Evolutionary conservation across 2,888 invertebrate genomes (phyloP), one percentile per base, ranked within the genome.

Genomic region (Zaprionus bogoriensis): DNA sequence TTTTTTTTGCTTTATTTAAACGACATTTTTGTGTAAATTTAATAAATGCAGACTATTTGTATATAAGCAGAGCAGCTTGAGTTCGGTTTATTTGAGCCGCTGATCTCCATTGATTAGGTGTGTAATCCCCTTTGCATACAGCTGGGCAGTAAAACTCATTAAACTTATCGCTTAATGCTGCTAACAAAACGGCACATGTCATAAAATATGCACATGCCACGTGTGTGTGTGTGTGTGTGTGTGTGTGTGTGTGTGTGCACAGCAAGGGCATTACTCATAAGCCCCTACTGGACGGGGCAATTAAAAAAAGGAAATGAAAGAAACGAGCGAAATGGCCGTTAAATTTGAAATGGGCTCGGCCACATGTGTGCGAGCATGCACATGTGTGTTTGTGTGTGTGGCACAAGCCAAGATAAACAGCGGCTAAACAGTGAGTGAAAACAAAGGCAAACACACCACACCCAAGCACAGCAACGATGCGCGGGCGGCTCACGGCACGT

Each of bases 381-480:
- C 9, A 36, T 44, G 39, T 25, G 22, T 17, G 55, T 42, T 41
- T 22, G 47, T 39, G 48, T 48, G 64, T 44, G 53, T 44, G 48
- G 52, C 47, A 28, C 50, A 47, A 41, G 55, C 47, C 36, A 63
- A 67, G 77, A 73, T 73, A 73, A 76, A 76, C 73, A 72, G 67
- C 67, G 67, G 32, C 77, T 76, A 72, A 74, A 74, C 74, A 62
- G 77, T 73, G 73, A 27, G 70, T 71, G 54, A 74, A 74, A 71
- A 71, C 73, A 76, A 73, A 76, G 77, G 62, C 73, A 67, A 73
- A 64, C 63, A 67, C n/a, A n/a, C n/a, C n/a, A n/a, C n/a, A 72
- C 55, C 64, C 75, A 38, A 74, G 25, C 41, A 74, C 75, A 75
- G 54, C 71, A 70, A 32, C 25, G 23, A n/a, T 22, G 45, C 7